Percentiles rank a stretch among this genome's conserved stretches.
These are phyloP conservation scores for Pimpla rufipes DNA, from an alignment of 2,888 invertebrate species.

Conservation along the genomic window DNA sequence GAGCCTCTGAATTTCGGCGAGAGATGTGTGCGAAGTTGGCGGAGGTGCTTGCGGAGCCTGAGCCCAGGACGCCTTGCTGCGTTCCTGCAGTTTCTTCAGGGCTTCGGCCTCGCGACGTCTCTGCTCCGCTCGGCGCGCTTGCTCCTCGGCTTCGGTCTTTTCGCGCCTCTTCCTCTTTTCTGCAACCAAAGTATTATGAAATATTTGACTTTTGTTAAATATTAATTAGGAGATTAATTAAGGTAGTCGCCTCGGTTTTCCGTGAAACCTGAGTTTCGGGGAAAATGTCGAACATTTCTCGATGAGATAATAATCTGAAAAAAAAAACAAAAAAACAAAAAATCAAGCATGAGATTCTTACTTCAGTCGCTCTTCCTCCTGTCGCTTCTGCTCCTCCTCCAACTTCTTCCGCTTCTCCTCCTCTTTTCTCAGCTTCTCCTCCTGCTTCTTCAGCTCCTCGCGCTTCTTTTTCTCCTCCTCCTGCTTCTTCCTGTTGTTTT, in stretches of 20 bases:
- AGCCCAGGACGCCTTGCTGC: conserved; percentile 87
- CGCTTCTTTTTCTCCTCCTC: conserved; percentile 85
- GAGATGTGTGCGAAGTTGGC: conserved; percentile 84
- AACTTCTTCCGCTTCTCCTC: conserved; percentile 86
- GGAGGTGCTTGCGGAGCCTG: conserved; percentile 85
- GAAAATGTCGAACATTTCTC: no score
- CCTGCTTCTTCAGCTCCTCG: conserved; percentile 83
- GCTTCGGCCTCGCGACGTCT: conserved; percentile 86
- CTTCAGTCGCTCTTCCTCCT: conserved; percentile 77
- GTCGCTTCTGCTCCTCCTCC: conserved; percentile 85
- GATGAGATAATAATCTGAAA: no score
- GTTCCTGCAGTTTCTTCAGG: conserved; percentile 85
- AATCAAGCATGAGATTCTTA: no score
- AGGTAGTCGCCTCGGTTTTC: no score
- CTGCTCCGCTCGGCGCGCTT: conserved; percentile 85
- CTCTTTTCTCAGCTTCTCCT: conserved; percentile 85
- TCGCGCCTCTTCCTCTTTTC: conserved; percentile 80
- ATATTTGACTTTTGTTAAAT: no score
- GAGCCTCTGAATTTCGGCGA: conserved; percentile 87
- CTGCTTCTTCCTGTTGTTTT: conserved; percentile 83
- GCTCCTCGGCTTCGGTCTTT: conserved; percentile 81
- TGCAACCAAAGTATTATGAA: conserved; percentile 56
- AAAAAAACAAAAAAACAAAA: no score
- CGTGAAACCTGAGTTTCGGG: no score
- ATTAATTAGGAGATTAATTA: no score